Evolutionary conservation across 1,140 invertebrate species (phyloP), one percentile per base, ranked within the genome.

Genomic region (Cydia strobilella): DNA sequence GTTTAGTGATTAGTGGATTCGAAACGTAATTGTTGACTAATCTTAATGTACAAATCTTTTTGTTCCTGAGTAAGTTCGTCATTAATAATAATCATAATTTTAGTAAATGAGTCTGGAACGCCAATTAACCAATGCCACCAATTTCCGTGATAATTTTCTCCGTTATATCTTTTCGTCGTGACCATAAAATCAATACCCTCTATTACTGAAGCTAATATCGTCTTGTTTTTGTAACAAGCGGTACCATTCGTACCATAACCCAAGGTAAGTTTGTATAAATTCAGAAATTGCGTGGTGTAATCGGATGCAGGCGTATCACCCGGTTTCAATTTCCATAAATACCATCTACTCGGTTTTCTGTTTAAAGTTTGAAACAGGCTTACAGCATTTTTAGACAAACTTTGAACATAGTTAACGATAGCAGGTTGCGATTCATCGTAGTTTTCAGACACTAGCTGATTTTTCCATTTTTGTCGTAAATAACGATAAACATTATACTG

Each of bases 51-150:
- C 20, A 59, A 59, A 59, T 59, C 54, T 59, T 59, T 59, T 59
- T 59, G 18, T 59, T 59, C 4, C 23, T 59, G 54, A 59, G 18
- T 23, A 3, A 59, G 20, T 23, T 59, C 54, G 9, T 59, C 54
- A 59, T 59, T 12, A 59, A 59, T 23, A 23, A 59, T 6, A 23
- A 59, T 59, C 20, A 59, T 59, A 20, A 59, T 59, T n/a, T 59
- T 59, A 23, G 20, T 59, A 12, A 59, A 59, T 59, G 7, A 18
- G 9, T 59, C 54, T 59, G 54, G 54, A 59, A 59, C 54, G 18
- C 54, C 54, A 23, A 59, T 59, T 12, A 59, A 12, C 54, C 54
- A 59, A 59, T 59, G 54, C 54, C 54, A 59, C 54, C 54, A 59
- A 59, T 59, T 9, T n/a, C 54, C 54, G 20, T 59, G 54, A 59